These are phyloP conservation scores for Henricia sp. DNA, from an alignment of 53 echinoderm and acorn worm genomes.

Conservation along the genomic window DNA sequence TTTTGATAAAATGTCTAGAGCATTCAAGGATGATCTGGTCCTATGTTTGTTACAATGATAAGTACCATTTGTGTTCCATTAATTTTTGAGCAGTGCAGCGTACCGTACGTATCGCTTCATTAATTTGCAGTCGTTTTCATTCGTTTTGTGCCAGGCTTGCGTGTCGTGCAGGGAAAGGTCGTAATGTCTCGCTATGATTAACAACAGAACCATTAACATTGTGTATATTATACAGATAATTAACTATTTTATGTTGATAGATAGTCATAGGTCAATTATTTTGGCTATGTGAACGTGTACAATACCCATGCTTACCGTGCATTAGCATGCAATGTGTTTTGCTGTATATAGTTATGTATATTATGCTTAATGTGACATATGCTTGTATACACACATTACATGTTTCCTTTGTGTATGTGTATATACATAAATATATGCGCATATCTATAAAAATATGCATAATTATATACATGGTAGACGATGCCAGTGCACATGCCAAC, in stretches of 20 bases:
- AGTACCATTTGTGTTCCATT: too few species aligned
- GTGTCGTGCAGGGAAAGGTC: neutral
- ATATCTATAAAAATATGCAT: conserved; percentile 64
- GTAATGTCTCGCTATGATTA: conserved; percentile 31
- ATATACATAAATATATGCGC: conserved; percentile 58
- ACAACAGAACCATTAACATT: conserved; percentile 53
- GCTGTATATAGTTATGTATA: conserved; percentile 57
- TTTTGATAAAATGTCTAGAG: too few species aligned
- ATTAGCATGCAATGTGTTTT: too few species aligned
- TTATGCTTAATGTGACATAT: conserved; percentile 28
- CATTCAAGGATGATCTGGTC: too few species aligned
- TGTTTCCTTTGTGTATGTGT: conserved; percentile 23
- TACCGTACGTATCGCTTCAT: neutral
- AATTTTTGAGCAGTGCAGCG: too few species aligned
- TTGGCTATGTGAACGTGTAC: conserved; percentile 57
- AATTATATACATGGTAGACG: conserved; percentile 55
- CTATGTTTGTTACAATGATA: too few species aligned
- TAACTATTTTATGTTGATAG: conserved; percentile 48
- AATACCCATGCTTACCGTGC: conserved; percentile 43
- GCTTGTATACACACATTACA: conserved; percentile 44
- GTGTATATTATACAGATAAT: conserved; percentile 42
- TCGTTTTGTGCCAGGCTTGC: neutral
- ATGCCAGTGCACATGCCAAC: conserved; percentile 49
- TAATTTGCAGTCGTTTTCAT: neutral
- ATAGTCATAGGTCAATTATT: conserved; percentile 32